Evolutionary conservation across 2,113 vertebrate genomes (phyloP).

Genomic region (Oryzias javanicus): DNA sequence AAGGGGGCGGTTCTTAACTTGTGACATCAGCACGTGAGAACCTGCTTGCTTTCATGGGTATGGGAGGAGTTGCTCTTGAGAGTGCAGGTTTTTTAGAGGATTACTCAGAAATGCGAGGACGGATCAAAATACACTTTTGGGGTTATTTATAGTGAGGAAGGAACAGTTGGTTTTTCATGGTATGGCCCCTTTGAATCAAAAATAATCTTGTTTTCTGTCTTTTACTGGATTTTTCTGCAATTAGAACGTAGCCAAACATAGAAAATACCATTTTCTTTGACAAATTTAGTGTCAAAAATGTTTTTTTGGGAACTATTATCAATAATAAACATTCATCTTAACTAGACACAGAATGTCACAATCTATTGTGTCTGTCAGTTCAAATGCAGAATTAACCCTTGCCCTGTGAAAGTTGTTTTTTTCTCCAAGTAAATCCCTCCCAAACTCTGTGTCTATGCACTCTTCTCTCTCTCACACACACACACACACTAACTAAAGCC

Average conservation of each 20-base stretch:
- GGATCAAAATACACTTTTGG: too few relatives aligned
- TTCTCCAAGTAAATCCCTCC: constrained; percentile 55
- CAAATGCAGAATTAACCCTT: constrained; percentile 70
- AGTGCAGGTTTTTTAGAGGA: too few relatives aligned
- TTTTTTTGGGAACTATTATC: constrained; percentile 40
- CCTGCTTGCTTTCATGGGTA: too few relatives aligned
- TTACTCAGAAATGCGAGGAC: too few relatives aligned
- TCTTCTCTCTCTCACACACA: constrained; percentile 25
- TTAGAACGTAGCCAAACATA: too few relatives aligned
- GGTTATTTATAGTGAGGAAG: too few relatives aligned
- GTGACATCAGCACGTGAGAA: too few relatives aligned
- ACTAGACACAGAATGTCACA: constrained; percentile 30
- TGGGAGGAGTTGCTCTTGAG: too few relatives aligned
- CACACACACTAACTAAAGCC: constrained; percentile 47
- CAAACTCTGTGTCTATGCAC: constrained; percentile 27
- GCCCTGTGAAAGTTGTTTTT: constrained; percentile 55
- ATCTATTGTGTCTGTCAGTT: constrained; percentile 62
- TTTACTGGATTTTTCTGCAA: too few relatives aligned
- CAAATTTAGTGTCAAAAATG: constrained; percentile 25
- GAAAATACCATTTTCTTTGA: too few relatives aligned
- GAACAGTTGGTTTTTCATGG: constrained; percentile 55
- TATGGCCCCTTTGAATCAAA: constrained; percentile 47
- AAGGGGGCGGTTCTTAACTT: too few relatives aligned
- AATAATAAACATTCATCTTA: constrained; percentile 16
- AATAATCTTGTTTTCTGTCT: too few relatives aligned